phyloP scores from a whole-genome alignment of 2,888 invertebrate genomes.

The Nezara viridula region DNA sequence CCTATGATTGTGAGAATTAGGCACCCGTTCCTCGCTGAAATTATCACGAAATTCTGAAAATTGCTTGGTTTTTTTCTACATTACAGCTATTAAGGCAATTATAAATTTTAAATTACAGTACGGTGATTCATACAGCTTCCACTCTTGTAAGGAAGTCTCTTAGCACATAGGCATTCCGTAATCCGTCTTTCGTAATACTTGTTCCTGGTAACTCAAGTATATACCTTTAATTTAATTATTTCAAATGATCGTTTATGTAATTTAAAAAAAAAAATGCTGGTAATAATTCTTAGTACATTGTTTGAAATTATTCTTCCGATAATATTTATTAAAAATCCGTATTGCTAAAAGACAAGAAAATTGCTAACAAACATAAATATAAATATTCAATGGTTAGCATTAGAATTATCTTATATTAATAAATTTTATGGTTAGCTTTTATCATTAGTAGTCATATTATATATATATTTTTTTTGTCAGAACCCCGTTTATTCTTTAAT shows the following conservation, averaged over 20 bases:
- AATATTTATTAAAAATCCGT: too few species aligned
- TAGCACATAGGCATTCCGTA: background rate
- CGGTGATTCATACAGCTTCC: background rate
- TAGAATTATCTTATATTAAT: too few species aligned
- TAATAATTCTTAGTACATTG: too few species aligned
- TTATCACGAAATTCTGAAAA: slow-evolving; percentile 22
- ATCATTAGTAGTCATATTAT: too few species aligned
- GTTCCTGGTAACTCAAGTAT: background rate
- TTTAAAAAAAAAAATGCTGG: too few species aligned
- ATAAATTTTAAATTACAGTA: slow-evolving; percentile 11
- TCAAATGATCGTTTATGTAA: background rate
- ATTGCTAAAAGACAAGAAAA: too few species aligned
- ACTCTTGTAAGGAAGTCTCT: background rate
- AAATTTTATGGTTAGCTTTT: too few species aligned
- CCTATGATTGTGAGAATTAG: background rate
- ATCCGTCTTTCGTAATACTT: background rate
- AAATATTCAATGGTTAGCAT: too few species aligned
- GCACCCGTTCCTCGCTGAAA: background rate
- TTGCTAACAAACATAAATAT: too few species aligned
- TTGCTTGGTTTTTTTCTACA: background rate
- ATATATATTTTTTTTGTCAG: too few species aligned
- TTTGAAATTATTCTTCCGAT: too few species aligned
- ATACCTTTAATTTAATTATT: background rate
- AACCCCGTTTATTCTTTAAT: too few species aligned
- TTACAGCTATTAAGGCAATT: slow-evolving; percentile 18